These are phyloP conservation scores for Hypomesus transpacificus DNA, from an alignment of 2,113 vertebrate species.

Conservation along the genomic window DNA sequence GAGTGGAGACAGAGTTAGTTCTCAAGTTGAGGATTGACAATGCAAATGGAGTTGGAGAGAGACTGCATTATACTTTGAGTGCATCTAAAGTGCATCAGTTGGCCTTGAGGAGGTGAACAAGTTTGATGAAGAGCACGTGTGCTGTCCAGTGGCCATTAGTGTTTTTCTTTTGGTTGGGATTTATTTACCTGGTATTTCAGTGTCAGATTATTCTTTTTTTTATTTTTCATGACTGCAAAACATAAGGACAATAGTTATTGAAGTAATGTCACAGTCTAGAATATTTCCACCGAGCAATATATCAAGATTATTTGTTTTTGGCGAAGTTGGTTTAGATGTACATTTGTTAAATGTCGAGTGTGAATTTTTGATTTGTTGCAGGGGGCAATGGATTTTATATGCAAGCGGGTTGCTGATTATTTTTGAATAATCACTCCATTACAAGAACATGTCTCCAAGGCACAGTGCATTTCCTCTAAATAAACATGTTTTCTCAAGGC, in stretches of 20 bases:
- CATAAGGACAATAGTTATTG: constrained; percentile 4
- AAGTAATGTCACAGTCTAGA: constrained; percentile 19
- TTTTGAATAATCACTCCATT: constrained; percentile 77
- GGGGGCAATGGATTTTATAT: constrained; percentile 62
- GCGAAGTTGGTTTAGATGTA: constrained; percentile 46
- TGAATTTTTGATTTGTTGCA: constrained; percentile 64
- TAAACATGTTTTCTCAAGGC: constrained; percentile 65
- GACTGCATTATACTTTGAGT: constrained; percentile 26
- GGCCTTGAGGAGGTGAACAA: constrained; percentile 4
- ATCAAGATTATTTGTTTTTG: constrained; percentile 16
- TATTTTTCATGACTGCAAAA: constrained; percentile 4
- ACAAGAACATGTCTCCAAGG: constrained; percentile 68
- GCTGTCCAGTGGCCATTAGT: background rate
- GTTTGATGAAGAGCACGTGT: background rate
- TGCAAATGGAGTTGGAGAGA: constrained; percentile 16
- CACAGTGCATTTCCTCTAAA: constrained; percentile 55
- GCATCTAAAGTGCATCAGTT: constrained; percentile 24
- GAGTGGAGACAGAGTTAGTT: background rate
- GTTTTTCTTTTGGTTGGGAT: background rate
- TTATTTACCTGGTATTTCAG: background rate
- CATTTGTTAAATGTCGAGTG: constrained; percentile 57
- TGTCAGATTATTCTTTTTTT: background rate
- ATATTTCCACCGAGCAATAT: constrained; percentile 22
- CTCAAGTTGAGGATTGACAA: constrained; percentile 9
- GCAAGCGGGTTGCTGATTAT: constrained; percentile 67